phyloP scores from a whole-genome alignment of 37 sponge, comb jelly and placozoan genomes.

The Halichondria panicea region DNA sequence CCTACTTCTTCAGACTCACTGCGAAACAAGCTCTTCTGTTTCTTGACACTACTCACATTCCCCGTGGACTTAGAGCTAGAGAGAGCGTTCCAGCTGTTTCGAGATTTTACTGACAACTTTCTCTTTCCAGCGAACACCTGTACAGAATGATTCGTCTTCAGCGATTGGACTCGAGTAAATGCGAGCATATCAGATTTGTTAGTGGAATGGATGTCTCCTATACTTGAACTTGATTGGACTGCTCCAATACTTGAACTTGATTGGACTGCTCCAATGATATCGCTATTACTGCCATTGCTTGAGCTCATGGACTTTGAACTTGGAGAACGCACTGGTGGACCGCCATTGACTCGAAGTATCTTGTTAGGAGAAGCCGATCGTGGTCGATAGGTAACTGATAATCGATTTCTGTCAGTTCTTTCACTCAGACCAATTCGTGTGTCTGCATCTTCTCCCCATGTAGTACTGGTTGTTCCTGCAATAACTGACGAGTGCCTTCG shows the following conservation, averaged over 20 bases:
- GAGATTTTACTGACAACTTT: constrained; percentile 8
- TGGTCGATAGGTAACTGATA: constrained; percentile 11
- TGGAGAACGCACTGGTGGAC: not conserved
- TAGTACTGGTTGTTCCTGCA: not conserved
- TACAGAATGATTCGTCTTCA: constrained; percentile 20
- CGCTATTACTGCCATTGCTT: constrained; percentile 8
- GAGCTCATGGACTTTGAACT: constrained; percentile 32
- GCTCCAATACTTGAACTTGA: constrained; percentile 27
- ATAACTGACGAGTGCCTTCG: constrained; percentile 7
- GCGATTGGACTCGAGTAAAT: constrained; percentile 38
- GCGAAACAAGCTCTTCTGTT: constrained; percentile 21
- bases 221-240: constrained; percentile 21
- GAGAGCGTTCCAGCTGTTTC: constrained; percentile 8
- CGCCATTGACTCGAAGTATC: constrained; percentile 9
- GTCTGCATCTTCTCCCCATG: not conserved
- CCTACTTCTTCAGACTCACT: constrained; percentile 45
- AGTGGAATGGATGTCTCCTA: constrained; percentile 25
- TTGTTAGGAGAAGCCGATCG: constrained; percentile 50
- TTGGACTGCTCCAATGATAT: not conserved
- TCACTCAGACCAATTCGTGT: too few species aligned
- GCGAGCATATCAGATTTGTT: not conserved
- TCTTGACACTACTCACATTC: constrained; percentile 2
- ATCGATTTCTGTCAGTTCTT: not conserved
- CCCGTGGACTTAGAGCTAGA: constrained; percentile 14
- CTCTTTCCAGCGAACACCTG: constrained; percentile 51